Evolutionary conservation across 2,888 invertebrate species (phyloP), one percentile per base, ranked within the genome.

Genomic region (Polyommatus iphigenia): DNA sequence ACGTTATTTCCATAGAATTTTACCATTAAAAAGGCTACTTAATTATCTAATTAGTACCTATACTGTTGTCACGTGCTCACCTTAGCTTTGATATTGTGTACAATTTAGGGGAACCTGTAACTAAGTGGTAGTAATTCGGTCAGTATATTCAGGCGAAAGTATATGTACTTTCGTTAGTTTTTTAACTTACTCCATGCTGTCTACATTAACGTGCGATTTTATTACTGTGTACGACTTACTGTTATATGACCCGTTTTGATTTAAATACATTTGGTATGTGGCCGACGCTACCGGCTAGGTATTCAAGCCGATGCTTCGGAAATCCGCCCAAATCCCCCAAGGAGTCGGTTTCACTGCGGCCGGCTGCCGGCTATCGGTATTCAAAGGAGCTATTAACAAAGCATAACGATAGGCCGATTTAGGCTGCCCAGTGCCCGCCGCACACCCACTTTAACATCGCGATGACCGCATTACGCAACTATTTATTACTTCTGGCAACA

Each of bases 311-410:
- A 84, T 86, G 84, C 84, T 86, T 86, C 87, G 86, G 87, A 88
- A 90, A 91, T 90, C 89, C 87, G 85, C 84, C 87, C 82, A 88
- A 89, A 90, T 91, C 90, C 89, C 90, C 90, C 83, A 81, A 87
- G 87, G 89, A 88, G 85, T 86, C 88, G 88, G 83, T 85, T 85
- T 83, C 86, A 86, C 84, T 83, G 88, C 88, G 89, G 89, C 88
- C 88, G 88, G 88, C 87, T 87, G 87, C 84, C 85, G 84, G 83
- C 86, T 84, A 87, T 85, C 87, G 83, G 85, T 86, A 88, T 90
- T 90, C 90, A 91, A 91, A 90, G 88, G 87, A 88, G 87, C 87
- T 88, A 88, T 88, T 89, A 89, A 88, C 87, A 86, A 86, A 88
- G 85, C 85, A 84, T 83, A 83, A 83, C 86, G 86, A 89, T 90